Conservation (phyloP, 2,888 invertebrate genomes). For the Drosophila mayaguana region DNA sequence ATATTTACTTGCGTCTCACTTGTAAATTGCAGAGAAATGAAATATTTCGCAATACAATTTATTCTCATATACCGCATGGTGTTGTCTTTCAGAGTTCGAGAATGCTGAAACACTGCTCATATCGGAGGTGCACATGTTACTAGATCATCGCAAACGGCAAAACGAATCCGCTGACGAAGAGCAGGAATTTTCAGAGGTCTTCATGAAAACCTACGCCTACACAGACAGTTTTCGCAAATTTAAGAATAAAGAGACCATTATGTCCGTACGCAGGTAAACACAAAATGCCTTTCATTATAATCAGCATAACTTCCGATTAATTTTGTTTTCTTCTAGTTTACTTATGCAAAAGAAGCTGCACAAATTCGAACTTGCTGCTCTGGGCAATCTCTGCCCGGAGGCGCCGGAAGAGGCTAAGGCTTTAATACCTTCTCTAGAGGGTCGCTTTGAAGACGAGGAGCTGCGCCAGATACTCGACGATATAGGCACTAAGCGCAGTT, state of each 20-base stretch:
- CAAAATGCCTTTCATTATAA: neutral
- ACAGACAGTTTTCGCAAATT: conserved; percentile 98
- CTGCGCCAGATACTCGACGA: conserved; percentile 98
- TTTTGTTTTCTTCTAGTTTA: conserved; percentile 87
- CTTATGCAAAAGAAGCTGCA: conserved; percentile 97
- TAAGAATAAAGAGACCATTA: conserved; percentile 99
- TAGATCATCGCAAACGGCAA: conserved; percentile 98
- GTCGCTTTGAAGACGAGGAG: conserved; percentile 99
- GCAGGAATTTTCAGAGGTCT: conserved; percentile 99
- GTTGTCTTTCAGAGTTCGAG: conserved; percentile 93
- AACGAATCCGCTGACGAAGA: conserved; percentile 99
- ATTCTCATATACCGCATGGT: neutral
- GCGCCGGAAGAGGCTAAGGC: conserved; percentile 99
- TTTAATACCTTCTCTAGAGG: conserved; percentile 97
- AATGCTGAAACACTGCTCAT: conserved; percentile 98
- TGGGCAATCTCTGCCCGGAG: conserved; percentile 99
- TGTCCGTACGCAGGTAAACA: conserved; percentile 94
- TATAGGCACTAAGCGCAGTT: conserved; percentile 98
- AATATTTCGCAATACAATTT: conserved; percentile 8
- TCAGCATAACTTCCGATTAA: neutral
- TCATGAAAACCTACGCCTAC: conserved; percentile 98
- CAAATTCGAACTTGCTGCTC: conserved; percentile 98
- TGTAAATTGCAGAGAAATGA: conserved; percentile 57
- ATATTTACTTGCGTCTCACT: conserved; percentile 49
- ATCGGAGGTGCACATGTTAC: conserved; percentile 97